Evolutionary conservation across 37 sponge, comb jelly and placozoan species (phyloP).

Genomic region (Halisarca cf. caerulea): DNA sequence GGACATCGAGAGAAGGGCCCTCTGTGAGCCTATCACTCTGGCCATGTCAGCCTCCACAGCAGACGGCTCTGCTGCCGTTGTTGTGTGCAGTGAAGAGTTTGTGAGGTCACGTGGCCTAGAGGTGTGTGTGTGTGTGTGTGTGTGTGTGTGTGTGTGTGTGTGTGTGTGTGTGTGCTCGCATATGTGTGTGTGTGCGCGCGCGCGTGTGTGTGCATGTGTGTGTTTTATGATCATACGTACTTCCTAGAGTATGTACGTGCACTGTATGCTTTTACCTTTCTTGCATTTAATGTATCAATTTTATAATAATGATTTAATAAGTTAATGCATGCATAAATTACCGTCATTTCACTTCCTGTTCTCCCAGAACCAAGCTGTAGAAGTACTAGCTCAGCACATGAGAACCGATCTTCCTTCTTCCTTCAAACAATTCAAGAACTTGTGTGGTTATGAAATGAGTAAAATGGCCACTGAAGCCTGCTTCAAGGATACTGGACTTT

Average conservation of each 20-base stretch:
- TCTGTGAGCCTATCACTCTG: slow-evolving; percentile 71
- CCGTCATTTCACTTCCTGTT: too few relatives aligned
- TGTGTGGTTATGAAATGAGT: slow-evolving; percentile 79
- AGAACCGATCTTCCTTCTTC: slow-evolving; percentile 72
- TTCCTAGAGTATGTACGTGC: too few relatives aligned
- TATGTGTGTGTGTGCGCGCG: too few relatives aligned
- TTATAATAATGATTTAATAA: too few relatives aligned
- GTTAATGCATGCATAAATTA: too few relatives aligned
- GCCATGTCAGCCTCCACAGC: slow-evolving; percentile 76
- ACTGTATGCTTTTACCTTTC: too few relatives aligned
- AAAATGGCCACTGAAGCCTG: slow-evolving; percentile 47
- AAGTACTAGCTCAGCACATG: slow-evolving; percentile 75
- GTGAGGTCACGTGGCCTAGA: slow-evolving; percentile 38
- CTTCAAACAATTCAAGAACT: slow-evolving; percentile 51
- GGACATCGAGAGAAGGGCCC: slow-evolving; percentile 34
- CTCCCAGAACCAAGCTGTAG: slow-evolving; percentile 55
- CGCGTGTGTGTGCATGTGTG: too few relatives aligned
- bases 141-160: too few relatives aligned
- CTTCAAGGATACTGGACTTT: slow-evolving; percentile 35
- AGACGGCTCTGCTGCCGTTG: slow-evolving; percentile 77
- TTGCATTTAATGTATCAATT: too few relatives aligned
- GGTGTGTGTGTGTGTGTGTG: slow-evolving; percentile 23
- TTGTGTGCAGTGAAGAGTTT: slow-evolving; percentile 65
- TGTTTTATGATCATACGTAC: too few relatives aligned
- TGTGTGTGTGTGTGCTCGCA: too few relatives aligned